Evolutionary conservation across 1,140 invertebrate species (phyloP).

Genomic region (Drosophila obscura): DNA sequence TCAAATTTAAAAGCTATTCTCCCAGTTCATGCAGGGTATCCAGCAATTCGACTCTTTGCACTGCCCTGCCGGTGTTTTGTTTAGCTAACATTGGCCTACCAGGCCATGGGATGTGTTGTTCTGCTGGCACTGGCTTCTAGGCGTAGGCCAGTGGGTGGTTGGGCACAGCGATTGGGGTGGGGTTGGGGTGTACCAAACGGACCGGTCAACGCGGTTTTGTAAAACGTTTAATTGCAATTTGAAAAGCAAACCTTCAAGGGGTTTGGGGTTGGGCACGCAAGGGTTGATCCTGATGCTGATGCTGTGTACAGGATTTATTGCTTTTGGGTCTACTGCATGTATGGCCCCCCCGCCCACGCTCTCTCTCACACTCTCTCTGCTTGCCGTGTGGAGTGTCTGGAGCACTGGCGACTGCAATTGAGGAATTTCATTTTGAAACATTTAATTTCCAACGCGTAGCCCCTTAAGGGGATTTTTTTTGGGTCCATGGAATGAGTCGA

Average conservation of each 20-base stretch:
- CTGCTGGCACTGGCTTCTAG: conserved; percentile 12
- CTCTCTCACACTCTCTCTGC: conserved; percentile 1
- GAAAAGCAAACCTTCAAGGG: conserved; percentile 64
- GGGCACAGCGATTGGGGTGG: not conserved
- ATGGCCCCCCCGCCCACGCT: not conserved
- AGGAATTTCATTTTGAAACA: conserved; percentile 82
- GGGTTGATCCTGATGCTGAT: conserved; percentile 53
- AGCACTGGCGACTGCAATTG: conserved; percentile 76
- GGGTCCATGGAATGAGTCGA: conserved; percentile 8
- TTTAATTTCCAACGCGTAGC: conserved; percentile 77
- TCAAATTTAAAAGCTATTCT: not conserved
- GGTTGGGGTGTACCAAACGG: conserved; percentile 41
- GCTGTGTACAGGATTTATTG: conserved; percentile 71
- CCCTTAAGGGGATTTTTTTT: conserved; percentile 11
- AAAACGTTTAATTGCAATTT: conserved; percentile 82
- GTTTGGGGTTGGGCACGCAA: conserved; percentile 38
- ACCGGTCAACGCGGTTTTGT: conserved; percentile 78
- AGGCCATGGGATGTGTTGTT: conserved; percentile 14
- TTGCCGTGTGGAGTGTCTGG: conserved; percentile 45
- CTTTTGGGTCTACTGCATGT: conserved; percentile 72
- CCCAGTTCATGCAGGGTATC: conserved; percentile 19
- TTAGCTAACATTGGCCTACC: conserved; percentile 70
- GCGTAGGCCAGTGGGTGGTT: not conserved
- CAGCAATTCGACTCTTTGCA: not conserved
- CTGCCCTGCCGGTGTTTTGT: conserved; percentile 31